Conservation (phyloP, 2,113 vertebrate genomes). For the Eonycteris spelaea region DNA sequence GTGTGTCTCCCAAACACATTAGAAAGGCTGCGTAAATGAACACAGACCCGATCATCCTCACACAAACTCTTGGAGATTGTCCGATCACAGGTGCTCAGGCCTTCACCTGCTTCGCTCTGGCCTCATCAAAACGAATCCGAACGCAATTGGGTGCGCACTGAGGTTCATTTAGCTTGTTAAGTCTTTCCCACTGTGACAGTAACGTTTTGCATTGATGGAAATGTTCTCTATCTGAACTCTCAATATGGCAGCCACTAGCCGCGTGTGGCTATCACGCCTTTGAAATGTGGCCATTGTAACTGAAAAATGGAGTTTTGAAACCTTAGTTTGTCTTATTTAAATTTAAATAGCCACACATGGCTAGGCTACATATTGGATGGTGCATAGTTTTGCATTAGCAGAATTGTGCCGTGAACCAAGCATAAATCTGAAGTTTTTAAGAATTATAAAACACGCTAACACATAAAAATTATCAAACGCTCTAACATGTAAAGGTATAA, state of each 20-base stretch:
- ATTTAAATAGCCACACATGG: background rate
- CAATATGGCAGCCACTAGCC: background rate
- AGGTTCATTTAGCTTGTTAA: background rate
- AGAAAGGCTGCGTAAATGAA: background rate
- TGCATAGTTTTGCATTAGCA: background rate
- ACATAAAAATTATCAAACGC: background rate
- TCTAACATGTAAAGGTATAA: background rate
- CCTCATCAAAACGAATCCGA: background rate
- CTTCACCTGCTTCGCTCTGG: background rate
- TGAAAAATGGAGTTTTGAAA: background rate
- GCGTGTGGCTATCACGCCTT: background rate
- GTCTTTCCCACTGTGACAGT: background rate
- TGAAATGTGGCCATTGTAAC: background rate
- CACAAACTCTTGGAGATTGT: background rate
- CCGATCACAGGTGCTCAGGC: background rate
- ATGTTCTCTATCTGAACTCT: background rate
- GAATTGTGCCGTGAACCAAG: background rate
- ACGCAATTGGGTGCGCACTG: background rate
- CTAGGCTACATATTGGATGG: background rate
- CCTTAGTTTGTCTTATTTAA: conserved; percentile 17
- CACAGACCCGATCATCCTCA: background rate
- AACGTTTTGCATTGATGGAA: background rate
- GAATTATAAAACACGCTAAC: background rate
- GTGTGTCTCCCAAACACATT: background rate
- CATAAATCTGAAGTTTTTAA: background rate